phyloP scores from a whole-genome alignment of 2,113 vertebrate species.

The Chelonoidis abingdonii region DNA sequence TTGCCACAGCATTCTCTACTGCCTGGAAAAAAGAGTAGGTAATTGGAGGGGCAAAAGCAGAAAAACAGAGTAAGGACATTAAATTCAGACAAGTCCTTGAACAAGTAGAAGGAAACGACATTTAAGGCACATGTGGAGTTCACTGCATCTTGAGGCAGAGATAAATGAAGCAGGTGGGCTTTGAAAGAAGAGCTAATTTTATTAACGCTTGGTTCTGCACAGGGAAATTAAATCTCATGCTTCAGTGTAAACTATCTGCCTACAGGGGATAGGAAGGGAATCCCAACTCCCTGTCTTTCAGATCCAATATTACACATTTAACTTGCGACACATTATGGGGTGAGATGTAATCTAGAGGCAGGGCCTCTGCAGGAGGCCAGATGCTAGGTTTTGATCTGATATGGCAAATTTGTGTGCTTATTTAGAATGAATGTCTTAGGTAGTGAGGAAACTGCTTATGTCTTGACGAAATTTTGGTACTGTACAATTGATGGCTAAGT shows the following conservation, averaged over 20 bases:
- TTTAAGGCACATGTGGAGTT: neutral
- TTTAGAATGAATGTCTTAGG: neutral
- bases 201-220: fast-evolving
- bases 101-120: neutral
- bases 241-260: neutral
- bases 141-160: neutral
- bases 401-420: fast-evolving
- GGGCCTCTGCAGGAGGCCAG: neutral
- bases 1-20: neutral
- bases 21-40: constrained; percentile 14
- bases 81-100: neutral
- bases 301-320: neutral
- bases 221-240: neutral
- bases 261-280: neutral
- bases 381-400: neutral
- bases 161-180: neutral
- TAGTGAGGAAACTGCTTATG: neutral
- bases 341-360: neutral
- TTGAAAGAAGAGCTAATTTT: neutral
- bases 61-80: neutral
- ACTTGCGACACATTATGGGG: neutral
- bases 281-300: neutral
- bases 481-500: too few species aligned
- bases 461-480: neutral
- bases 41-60: constrained; percentile 7